Conservation (phyloP, 2,888 invertebrate genomes). For the Cosmia trapezina region DNA sequence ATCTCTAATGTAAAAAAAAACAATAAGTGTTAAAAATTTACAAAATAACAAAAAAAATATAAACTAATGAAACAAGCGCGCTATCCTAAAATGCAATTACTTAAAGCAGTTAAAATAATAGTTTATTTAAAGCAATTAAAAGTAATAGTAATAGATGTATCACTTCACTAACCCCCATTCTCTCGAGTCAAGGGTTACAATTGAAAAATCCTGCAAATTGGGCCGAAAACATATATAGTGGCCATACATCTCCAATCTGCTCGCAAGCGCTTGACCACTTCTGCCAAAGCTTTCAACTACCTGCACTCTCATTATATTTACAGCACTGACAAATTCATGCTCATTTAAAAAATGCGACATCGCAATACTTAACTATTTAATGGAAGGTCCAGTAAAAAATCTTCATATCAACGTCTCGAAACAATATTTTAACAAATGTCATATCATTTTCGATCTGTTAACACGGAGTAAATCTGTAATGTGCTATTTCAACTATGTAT, state of each 20-base stretch:
- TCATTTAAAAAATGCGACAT: conserved; percentile 64
- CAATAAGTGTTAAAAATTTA: conserved; percentile 86
- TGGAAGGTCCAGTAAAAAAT: conserved; percentile 83
- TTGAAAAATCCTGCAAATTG: conserved; percentile 86
- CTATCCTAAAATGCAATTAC: conserved; percentile 83
- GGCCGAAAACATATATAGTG: conserved; percentile 90
- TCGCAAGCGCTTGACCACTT: conserved; percentile 66
- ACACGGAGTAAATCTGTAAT: conserved; percentile 81
- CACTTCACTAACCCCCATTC: conserved; percentile 83
- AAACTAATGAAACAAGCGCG: conserved; percentile 85
- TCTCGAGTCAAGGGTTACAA: conserved; percentile 70
- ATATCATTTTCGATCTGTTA: conserved; percentile 76
- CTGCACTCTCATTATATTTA: conserved; percentile 74
- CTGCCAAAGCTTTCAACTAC: conserved; percentile 73
- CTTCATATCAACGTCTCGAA: conserved; percentile 74
- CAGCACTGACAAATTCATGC: conserved; percentile 74
- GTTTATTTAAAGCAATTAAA: conserved; percentile 79
- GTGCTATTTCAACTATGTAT: conserved; percentile 83
- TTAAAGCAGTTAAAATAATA: conserved; percentile 85
- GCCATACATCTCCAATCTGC: conserved; percentile 83
- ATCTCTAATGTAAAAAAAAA: conserved; percentile 76
- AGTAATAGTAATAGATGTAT: conserved; percentile 69
- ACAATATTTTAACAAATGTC: conserved; percentile 76
- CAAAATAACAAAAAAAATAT: conserved; percentile 84
- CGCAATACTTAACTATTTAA: conserved; percentile 68